Conservation (phyloP, 2,113 vertebrate species). For the Centrocercus urophasianus region DNA sequence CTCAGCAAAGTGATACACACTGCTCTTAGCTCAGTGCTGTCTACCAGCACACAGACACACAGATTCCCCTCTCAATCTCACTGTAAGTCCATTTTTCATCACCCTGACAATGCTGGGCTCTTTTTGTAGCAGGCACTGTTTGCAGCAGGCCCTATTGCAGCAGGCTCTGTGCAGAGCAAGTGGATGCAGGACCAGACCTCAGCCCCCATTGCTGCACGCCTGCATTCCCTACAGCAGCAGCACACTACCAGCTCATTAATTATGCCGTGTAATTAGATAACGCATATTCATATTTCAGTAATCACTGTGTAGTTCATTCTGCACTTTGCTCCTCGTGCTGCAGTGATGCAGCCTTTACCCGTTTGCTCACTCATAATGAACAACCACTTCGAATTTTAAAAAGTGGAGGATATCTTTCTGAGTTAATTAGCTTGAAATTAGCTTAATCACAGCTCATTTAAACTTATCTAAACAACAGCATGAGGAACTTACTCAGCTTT, state of each 20-base stretch:
- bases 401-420: slow-evolving; percentile 85
- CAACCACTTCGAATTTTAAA: slow-evolving; percentile 81
- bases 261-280: slow-evolving; percentile 71
- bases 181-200: neutral
- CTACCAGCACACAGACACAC: no score
- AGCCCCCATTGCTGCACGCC: neutral
- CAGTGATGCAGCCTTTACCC: slow-evolving; percentile 66
- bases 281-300: slow-evolving; percentile 74
- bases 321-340: slow-evolving; percentile 69
- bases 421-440: slow-evolving; percentile 88
- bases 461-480: slow-evolving; percentile 89
- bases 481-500: slow-evolving; percentile 71
- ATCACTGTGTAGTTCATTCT: slow-evolving; percentile 56
- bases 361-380: slow-evolving; percentile 77
- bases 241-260: slow-evolving; percentile 50
- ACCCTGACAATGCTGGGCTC: neutral
- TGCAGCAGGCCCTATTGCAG: neutral
- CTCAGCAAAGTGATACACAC: neutral
- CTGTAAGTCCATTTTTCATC: no score
- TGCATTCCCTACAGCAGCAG: accelerated
- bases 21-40: neutral
- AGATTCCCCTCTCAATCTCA: no score
- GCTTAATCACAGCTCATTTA: slow-evolving; percentile 90
- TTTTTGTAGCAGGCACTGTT: no score
- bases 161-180: neutral